Base-by-base conservation (phyloP, 2,113 vertebrate genomes). In the Colistium nudipinnis region DNA sequence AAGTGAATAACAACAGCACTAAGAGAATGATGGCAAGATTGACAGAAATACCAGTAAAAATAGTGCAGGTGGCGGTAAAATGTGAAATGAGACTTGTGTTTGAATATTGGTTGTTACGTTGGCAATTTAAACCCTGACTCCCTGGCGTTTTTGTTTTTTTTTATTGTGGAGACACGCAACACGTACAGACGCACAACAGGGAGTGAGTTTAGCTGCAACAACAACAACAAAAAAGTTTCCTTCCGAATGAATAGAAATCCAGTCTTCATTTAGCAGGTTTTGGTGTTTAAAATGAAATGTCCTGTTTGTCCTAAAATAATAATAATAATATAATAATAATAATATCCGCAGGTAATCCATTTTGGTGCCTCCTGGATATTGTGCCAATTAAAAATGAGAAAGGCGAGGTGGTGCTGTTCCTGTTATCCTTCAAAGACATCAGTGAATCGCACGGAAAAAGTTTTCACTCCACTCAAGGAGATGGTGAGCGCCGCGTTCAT, bases 331-430 rank as follows among this genome's bases (percentile, higher is more conserved):
- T n/a, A n/a, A n/a, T n/a, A n/a, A n/a, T n/a, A n/a, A n/a, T 76
- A 38, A 52, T 56, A 19, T 71, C 55, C 0, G 0, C 87, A 99
- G 97, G 95, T 72, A 88, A 91, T 1, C 83, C 90, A 0, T 98
- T 99, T 74, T 95, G 95, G 95, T 98, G 97, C 84, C 91, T 96
- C 64, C 88, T 99, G 93, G 96, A 99, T 81, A 94, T 98, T 54
- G 94, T 99, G 77, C 96, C 97, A 64, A 98, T 99, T 88, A 98
- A 98, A 92, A 99, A 99, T 0, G 97, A 98, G 88, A 98, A 96
- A 79, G 94, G 97, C 0, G 96, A 98, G 28, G 96, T 98, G 25
- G 97, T 98, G 65, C 92, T 99, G 19, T 98, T 97, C 89, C 95
- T 99, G 22, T 94, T 98, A 66, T 98, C 97, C 78, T 99, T 98